These are phyloP conservation scores for Lasioglossum marginatum DNA, from an alignment of 2,888 invertebrate species.

Conservation along the genomic window DNA sequence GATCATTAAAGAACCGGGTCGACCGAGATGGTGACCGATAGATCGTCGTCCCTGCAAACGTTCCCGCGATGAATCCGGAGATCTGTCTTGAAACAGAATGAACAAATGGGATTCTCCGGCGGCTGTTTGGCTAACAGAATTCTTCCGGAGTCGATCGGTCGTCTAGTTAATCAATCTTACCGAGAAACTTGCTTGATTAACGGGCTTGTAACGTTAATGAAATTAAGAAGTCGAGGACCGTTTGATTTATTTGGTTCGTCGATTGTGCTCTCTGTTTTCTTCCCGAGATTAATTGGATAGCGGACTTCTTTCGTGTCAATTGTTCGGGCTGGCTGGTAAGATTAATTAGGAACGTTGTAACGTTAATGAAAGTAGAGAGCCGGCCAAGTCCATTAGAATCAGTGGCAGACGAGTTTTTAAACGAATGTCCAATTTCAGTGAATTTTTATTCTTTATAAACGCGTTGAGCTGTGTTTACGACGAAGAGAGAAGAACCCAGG, in stretches of 20 bases:
- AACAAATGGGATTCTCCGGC: background rate
- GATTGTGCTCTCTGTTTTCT: background rate
- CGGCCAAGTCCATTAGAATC: background rate
- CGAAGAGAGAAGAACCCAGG: background rate
- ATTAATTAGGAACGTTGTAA: constrained; percentile 2
- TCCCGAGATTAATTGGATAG: background rate
- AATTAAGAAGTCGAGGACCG: constrained; percentile 5
- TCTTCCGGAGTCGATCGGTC: background rate
- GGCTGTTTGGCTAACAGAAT: background rate
- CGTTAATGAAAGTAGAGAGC: background rate
- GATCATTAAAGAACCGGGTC: constrained; percentile 43
- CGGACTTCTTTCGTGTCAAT: background rate
- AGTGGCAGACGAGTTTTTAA: background rate
- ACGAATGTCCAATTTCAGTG: background rate
- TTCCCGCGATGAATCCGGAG: background rate
- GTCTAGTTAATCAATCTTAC: background rate
- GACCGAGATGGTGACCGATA: constrained; percentile 15
- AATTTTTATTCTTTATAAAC: background rate
- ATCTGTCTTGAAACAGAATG: background rate
- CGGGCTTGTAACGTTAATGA: constrained; percentile 6
- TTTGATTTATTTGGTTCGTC: constrained; percentile 11
- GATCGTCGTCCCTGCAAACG: background rate
- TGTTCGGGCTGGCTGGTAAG: background rate
- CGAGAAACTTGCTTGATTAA: background rate
- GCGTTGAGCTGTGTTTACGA: background rate